phyloP scores from a whole-genome alignment of 2,797 vertebrate genomes.

The Telmatherina bonti region DNA sequence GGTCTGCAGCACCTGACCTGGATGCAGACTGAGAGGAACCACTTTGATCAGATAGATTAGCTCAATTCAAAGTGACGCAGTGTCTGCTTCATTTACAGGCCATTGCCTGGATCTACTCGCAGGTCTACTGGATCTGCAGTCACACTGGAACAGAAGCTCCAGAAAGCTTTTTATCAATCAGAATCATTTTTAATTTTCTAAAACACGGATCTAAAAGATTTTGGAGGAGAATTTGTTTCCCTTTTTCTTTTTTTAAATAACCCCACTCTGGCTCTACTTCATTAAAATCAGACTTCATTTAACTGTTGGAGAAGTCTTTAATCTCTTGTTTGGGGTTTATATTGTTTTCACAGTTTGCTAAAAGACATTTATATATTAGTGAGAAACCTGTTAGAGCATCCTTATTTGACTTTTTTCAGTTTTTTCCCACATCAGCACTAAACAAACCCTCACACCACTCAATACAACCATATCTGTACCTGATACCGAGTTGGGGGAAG shows the following conservation, averaged over 20 bases:
- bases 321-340: not conserved
- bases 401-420: not conserved
- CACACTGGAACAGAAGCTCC: constrained; percentile 53
- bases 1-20: constrained; percentile 57
- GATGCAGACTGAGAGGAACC: constrained; percentile 45
- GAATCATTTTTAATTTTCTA: constrained; percentile 23
- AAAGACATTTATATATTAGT: not conserved
- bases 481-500: constrained; percentile 10
- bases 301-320: no score
- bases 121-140: constrained; percentile 25
- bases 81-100: constrained; percentile 61
- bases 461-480: constrained; percentile 7
- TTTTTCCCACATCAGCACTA: not conserved
- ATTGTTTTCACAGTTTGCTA: not conserved
- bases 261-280: constrained; percentile 13
- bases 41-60: constrained; percentile 81
- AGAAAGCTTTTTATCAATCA: constrained; percentile 26
- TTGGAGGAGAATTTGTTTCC: no score
- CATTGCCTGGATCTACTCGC: constrained; percentile 30
- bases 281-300: constrained; percentile 21
- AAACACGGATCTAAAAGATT: constrained; percentile 16
- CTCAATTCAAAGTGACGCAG: constrained; percentile 57
- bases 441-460: constrained; percentile 6
- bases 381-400: not conserved
- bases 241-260: not conserved